A percentile compares a stretch with the other conserved stretches of the same genome.
Conservation (phyloP, 2,113 vertebrate genomes). For the Hydropotes inermis region DNA sequence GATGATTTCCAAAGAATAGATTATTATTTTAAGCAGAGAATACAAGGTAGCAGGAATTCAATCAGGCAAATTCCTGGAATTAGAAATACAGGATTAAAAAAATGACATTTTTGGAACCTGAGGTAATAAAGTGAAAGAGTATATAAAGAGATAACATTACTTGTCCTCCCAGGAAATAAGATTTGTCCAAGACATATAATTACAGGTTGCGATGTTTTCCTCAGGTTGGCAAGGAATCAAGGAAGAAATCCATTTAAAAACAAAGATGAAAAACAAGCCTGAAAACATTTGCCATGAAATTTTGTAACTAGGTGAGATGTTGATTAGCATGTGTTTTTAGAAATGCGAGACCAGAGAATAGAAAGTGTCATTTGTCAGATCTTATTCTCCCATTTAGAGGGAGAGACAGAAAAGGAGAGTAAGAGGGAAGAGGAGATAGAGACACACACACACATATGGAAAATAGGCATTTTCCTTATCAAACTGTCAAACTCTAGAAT, state of each 20-base stretch:
- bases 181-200: background rate
- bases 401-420: background rate
- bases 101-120: background rate
- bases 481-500: background rate
- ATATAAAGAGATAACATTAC: background rate
- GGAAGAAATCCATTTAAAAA: background rate
- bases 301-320: background rate
- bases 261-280: background rate
- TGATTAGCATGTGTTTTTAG: background rate
- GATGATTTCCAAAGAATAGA: constrained; percentile 19
- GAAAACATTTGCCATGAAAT: background rate
- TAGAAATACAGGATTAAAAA: background rate
- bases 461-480: background rate
- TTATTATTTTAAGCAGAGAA: background rate
- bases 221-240: background rate
- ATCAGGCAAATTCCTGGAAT: background rate
- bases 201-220: background rate
- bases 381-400: background rate
- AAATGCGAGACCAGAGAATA: background rate
- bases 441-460: background rate
- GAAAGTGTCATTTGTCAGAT: background rate
- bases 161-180: background rate
- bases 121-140: background rate
- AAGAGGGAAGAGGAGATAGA: background rate
- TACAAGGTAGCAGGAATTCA: background rate